Conservation (phyloP, 2,888 invertebrate species). For the Oscheius onirici region DNA sequence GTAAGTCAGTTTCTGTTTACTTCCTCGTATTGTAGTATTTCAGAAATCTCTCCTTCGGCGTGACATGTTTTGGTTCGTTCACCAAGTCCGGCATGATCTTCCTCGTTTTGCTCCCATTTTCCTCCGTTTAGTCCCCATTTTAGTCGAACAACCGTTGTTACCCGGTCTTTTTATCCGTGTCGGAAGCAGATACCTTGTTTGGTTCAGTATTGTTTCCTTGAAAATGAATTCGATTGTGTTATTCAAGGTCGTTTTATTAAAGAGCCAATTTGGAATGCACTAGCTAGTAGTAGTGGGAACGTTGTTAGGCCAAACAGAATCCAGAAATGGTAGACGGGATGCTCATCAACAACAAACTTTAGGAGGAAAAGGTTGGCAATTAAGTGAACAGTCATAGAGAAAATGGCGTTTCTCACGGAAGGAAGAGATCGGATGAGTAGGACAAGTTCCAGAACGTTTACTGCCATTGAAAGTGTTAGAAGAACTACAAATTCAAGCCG, state of each 20-base stretch:
- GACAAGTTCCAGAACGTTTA: constrained; percentile 77
- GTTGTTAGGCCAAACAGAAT: constrained; percentile 10
- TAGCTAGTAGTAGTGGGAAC: neutral
- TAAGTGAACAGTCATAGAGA: constrained; percentile 45
- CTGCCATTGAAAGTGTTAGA: constrained; percentile 76
- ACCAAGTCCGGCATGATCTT: neutral
- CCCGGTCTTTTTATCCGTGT: too few species aligned
- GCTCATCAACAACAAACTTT: constrained; percentile 58
- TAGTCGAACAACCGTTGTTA: neutral
- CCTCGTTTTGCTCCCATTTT: neutral
- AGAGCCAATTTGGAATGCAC: neutral
- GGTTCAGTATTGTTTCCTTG: neutral
- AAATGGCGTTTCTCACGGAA: constrained; percentile 32
- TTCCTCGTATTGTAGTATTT: too few species aligned
- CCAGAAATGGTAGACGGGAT: constrained; percentile 60
- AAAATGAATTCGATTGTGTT: constrained; percentile 22
- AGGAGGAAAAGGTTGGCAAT: constrained; percentile 49
- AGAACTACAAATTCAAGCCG: constrained; percentile 53
- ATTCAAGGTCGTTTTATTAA: neutral
- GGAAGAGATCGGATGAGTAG: constrained; percentile 40
- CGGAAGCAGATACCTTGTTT: too few species aligned
- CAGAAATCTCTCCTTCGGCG: neutral
- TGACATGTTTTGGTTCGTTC: constrained; percentile 1
- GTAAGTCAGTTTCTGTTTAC: neutral
- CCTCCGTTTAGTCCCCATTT: too few species aligned